These are phyloP conservation scores for Thunnus thynnus DNA, from an alignment of 2,113 vertebrate species.

Conservation along the genomic window DNA sequence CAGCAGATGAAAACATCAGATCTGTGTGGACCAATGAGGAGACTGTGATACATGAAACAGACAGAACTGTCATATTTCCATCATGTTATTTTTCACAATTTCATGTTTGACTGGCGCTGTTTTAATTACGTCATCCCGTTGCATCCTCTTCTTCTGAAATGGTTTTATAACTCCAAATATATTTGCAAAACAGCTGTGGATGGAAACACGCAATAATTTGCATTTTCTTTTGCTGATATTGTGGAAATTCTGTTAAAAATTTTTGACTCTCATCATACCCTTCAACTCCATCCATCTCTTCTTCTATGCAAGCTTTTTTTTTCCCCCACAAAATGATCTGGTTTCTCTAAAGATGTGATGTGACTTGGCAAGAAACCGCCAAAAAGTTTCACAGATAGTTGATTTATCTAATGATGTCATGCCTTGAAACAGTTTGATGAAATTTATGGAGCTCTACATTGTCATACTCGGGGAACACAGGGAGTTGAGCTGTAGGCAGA, in stretches of 20 bases:
- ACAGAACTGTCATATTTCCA: no score
- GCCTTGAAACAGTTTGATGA: conserved; percentile 9
- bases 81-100: no score
- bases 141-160: no score
- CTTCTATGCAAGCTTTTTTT: not conserved
- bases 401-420: conserved; percentile 17
- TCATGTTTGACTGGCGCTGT: no score
- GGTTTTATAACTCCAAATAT: no score
- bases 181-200: no score
- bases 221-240: no score
- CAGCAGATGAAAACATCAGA: no score
- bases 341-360: conserved; percentile 17
- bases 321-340: not conserved
- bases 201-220: no score
- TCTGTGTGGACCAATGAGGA: no score
- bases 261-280: not conserved
- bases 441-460: conserved; percentile 12
- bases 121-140: no score
- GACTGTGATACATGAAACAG: no score
- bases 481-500: conserved; percentile 1
- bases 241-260: not conserved
- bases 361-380: not conserved
- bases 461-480: not conserved
- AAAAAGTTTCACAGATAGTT: not conserved
- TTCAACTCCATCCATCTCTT: not conserved